Evolutionary conservation across 2,797 vertebrate species (phyloP), one percentile per base, ranked within the genome.

Genomic region (Malurus splendens): DNA sequence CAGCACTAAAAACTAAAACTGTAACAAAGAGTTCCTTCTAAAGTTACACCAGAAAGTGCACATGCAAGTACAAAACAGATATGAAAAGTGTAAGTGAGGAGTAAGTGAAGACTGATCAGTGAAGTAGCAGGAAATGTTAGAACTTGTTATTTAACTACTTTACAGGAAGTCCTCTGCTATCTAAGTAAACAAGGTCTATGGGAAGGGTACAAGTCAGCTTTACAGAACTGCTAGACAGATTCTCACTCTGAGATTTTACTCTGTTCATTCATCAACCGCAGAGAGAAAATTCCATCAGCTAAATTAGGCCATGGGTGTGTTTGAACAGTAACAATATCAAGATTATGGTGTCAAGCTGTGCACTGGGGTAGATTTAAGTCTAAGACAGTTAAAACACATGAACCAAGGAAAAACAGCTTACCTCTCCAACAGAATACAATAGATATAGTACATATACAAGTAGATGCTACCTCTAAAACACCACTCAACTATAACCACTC

Each of bases 91-190:
- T 33, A 67, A 89, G 38, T 18, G 41, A 0, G 51, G 38, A 38
- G 8, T 9, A 89, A 78, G 76, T 76, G 47, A 92, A 86, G 51
- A 64, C 64, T 25, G 45, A 76, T 48, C 51, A n/a, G 47, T 51
- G 42, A 54, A 83, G 72, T 11, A 82, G 55, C 65, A 94, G 84
- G 86, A 95, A 96, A 52, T 4, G 76, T 39, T 68, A 80, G 78
- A 93, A 89, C 68, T 62, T 83, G 89, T 90, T 90, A 82, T 82
- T 93, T 82, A 93, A 86, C 82, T 71, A 19, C 85, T 91, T 90
- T 76, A 81, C 76, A 66, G 93, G 90, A 94, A 95, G 87, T 81
- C 32, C 62, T 92, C 36, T 54, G 54, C 87, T 83, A 86, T 75
- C 57, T 65, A 64, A 87, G 81, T 84, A 90, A 94, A 91, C 76